Evolutionary conservation across 2,888 invertebrate species (phyloP).

Genomic region (Tetanocera ferruginea): DNA sequence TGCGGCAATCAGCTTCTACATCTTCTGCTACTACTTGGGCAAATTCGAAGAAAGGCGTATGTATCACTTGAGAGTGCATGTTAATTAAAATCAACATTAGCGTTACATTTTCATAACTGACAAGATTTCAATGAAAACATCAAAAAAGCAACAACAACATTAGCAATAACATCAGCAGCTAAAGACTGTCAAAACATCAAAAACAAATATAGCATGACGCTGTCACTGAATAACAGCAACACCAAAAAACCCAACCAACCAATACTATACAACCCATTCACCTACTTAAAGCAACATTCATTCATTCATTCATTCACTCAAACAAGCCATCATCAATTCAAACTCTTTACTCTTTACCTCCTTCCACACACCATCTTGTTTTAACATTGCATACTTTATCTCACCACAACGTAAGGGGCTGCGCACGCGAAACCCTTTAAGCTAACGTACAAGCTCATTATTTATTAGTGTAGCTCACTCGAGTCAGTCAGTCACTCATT

Average conservation of each 20-base stretch:
- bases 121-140: not conserved
- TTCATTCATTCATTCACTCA: constrained; percentile 21
- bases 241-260: not conserved
- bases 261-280: constrained; percentile 37
- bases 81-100: constrained; percentile 17
- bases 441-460: constrained; percentile 36
- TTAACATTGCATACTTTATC: not conserved
- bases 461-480: constrained; percentile 35
- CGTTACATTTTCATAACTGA: constrained; percentile 16
- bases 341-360: too few relatives aligned
- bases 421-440: constrained; percentile 33
- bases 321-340: not conserved
- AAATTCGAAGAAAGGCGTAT: too few relatives aligned
- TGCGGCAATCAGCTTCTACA: too few relatives aligned
- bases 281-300: constrained; percentile 34
- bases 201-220: not conserved
- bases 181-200: constrained; percentile 22
- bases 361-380: not conserved
- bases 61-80: not conserved
- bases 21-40: too few relatives aligned
- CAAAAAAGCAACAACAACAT: not conserved
- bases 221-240: not conserved
- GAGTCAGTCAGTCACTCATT: constrained; percentile 24
- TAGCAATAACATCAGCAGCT: not conserved
- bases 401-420: not conserved